A percentile compares a stretch with the other conserved stretches of the same genome.
These are phyloP conservation scores for Hippocampus abdominalis DNA, from an alignment of 2,113 vertebrate species.

Conservation along the genomic window DNA sequence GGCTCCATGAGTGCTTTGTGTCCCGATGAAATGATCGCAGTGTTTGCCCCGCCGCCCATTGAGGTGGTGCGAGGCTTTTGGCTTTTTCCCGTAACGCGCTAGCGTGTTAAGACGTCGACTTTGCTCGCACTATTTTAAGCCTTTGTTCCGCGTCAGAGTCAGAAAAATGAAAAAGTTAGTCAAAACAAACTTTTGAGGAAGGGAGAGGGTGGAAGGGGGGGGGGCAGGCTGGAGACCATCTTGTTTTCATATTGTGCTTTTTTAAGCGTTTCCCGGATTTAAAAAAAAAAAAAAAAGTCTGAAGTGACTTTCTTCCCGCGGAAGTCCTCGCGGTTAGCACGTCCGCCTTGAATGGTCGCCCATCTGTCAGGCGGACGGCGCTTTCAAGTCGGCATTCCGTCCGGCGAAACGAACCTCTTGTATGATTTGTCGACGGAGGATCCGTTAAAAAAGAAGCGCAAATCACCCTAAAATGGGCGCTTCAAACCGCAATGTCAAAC, in stretches of 20 bases:
- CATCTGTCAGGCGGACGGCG: too few species aligned
- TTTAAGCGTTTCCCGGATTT: not conserved
- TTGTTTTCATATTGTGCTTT: not conserved
- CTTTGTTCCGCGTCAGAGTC: not conserved
- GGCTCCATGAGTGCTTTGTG: slow-evolving; percentile 6
- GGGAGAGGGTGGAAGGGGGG: too few species aligned
- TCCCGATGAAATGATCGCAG: not conserved
- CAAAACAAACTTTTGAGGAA: not conserved
- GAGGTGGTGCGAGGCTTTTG: not conserved
- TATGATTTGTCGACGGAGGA: too few species aligned
- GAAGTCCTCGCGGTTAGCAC: too few species aligned
- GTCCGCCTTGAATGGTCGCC: too few species aligned
- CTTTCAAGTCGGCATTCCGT: too few species aligned
- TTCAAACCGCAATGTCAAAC: too few species aligned
- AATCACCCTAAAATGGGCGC: too few species aligned
- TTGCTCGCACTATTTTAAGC: not conserved
- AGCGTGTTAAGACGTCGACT: not conserved
- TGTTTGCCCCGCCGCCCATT: not conserved
- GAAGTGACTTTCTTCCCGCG: too few species aligned
- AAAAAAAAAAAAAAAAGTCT: not conserved
- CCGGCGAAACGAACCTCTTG: too few species aligned
- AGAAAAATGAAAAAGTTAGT: not conserved
- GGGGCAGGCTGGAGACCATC: not conserved
- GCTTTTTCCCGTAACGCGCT: not conserved
- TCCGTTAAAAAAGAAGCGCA: too few species aligned